phyloP scores from a whole-genome alignment of 2,113 vertebrate species.

The Monarcha castaneiventris region DNA sequence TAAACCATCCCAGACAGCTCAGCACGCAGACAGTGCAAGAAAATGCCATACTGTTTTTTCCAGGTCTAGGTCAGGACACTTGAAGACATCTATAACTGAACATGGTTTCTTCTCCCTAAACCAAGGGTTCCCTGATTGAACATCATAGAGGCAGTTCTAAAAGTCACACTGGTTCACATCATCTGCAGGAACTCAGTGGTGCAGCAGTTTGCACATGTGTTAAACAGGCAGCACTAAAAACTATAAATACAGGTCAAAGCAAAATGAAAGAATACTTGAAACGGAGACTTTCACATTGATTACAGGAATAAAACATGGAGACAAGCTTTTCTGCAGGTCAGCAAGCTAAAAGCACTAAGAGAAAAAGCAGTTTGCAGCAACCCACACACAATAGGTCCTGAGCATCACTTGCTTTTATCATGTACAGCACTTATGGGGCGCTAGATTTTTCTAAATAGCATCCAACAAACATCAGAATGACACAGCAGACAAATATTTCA shows the following conservation, averaged over 20 bases:
- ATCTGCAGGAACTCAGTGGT: neutral
- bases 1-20: neutral
- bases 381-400: neutral
- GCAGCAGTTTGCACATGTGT: neutral
- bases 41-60: neutral
- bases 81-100: neutral
- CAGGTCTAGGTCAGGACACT: neutral
- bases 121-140: neutral
- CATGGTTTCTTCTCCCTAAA: neutral
- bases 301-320: neutral
- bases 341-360: neutral
- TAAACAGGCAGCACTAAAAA: neutral
- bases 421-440: neutral
- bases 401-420: slow-evolving; percentile 8
- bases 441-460: slow-evolving; percentile 7
- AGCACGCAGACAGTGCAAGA: neutral
- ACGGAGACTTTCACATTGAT: neutral
- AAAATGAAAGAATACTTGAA: neutral
- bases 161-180: neutral
- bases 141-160: neutral
- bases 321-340: neutral
- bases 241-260: neutral
- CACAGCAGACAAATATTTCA: neutral
- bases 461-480: neutral
- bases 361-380: neutral